A percentile compares a stretch with the other conserved stretches of the same genome.
Evolutionary conservation across 2,113 vertebrate species (phyloP).

Genomic region (Barnardius zonarius): DNA sequence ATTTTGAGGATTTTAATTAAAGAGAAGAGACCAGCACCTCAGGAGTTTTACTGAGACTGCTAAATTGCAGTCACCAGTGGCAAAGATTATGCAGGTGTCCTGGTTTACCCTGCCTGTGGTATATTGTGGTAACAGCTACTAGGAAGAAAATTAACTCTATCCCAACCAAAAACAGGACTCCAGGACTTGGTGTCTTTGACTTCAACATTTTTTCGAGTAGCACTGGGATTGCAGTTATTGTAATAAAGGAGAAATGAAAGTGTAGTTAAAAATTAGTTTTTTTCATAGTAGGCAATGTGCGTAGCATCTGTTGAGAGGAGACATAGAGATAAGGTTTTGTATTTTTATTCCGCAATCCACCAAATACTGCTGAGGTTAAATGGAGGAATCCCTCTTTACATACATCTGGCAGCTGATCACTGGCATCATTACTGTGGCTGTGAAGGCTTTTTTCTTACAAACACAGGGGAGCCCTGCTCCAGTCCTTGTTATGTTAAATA

Average conservation of each 20-base stretch:
- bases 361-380: background rate
- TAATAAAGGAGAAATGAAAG: background rate
- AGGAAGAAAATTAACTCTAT: background rate
- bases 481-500: background rate
- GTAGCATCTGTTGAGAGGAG: background rate
- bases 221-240: background rate
- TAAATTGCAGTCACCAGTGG: background rate
- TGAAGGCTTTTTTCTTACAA: background rate
- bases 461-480: background rate
- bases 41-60: background rate
- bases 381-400: background rate
- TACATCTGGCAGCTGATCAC: background rate
- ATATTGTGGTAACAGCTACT: background rate
- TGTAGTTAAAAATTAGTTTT: background rate
- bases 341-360: background rate
- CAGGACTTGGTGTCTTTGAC: background rate
- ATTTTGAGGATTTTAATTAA: background rate
- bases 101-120: background rate
- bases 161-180: background rate
- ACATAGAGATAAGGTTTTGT: background rate
- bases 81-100: background rate
- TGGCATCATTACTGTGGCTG: background rate
- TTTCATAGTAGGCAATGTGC: background rate
- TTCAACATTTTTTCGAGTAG: background rate
- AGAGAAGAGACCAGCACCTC: background rate